These are phyloP conservation scores for Pseudoips prasinana DNA, from an alignment of 2,888 invertebrate species.

Conservation along the genomic window DNA sequence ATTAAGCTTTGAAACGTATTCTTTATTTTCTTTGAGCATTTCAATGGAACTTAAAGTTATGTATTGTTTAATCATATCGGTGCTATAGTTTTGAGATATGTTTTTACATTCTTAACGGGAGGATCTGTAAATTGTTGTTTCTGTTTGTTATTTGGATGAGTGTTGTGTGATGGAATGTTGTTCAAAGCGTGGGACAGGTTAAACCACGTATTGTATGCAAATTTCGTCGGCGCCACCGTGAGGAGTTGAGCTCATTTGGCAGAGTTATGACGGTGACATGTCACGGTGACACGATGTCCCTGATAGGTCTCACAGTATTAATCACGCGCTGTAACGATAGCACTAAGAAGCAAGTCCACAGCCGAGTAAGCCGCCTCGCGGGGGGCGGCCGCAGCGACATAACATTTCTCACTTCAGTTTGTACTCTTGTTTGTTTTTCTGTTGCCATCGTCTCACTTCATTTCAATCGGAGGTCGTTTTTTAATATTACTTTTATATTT, in stretches of 20 bases:
- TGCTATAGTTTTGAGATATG: too few species aligned
- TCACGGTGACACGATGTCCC: conserved; percentile 53
- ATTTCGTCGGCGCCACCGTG: conserved; percentile 52
- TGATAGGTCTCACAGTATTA: conserved; percentile 59
- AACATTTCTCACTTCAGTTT: conserved; percentile 78
- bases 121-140: too few species aligned
- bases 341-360: conserved; percentile 34
- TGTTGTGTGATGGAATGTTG: conserved; percentile 45
- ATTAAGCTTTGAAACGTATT: conserved; percentile 1
- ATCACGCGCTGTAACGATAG: conserved; percentile 65
- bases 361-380: conserved; percentile 39
- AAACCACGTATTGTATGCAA: conserved; percentile 69
- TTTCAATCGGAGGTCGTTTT: conserved; percentile 68
- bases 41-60: not conserved
- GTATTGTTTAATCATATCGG: too few species aligned
- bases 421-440: conserved; percentile 70
- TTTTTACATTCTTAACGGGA: too few species aligned
- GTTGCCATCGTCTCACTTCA: conserved; percentile 65
- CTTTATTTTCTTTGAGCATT: not conserved
- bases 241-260: conserved; percentile 62
- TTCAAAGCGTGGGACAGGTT: conserved; percentile 38
- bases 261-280: conserved; percentile 57
- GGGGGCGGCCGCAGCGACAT: conserved; percentile 66
- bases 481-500: conserved; percentile 61
- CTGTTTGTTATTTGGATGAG: too few species aligned